Base-by-base conservation (phyloP, 2,113 vertebrate genomes). In the Salminus brasiliensis region DNA sequence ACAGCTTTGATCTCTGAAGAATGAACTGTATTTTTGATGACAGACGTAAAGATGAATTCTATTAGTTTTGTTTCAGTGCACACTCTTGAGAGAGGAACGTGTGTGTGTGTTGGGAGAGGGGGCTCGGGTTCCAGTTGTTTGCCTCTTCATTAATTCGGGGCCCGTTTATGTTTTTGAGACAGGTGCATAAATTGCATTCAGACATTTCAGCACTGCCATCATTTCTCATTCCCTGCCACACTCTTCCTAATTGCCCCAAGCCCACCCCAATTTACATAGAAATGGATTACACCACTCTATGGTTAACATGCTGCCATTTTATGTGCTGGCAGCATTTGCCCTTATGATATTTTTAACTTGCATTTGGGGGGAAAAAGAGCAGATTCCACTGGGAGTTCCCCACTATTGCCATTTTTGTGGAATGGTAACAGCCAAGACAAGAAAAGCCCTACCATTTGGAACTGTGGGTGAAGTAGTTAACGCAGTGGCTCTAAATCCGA, bases 1-100 rank as follows among this genome's bases (percentile, higher is more conserved):
- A 12, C 2, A 47, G 72, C 74, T 81, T 81, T 81, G 74, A 77
- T 81, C 63, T 30, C 9, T 4, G 47, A 67, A 49, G 25, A 32
- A 53, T 65, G 36, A 71, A 34, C 62, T 71, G 53, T 59, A 25
- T 41, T 27, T 53, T 21, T 74, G 9, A 74, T 45, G 70, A 25
- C 10, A 23, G 41, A 45, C 10, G 9, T 21, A 63, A 63, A 18
- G 60, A 63, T 63, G 60, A 7, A 10, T 34, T 18, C 3, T 21
- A 34, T 67, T 73, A 18, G 21, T 55, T 72, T 78, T 59, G 36
- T n/a, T n/a, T 59, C 47, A 57, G 18, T 21, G 49, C 10, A 55
- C 4, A 29, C 18, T 36, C 34, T 0, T 62, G 32, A 12, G 34
- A 70, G n/a, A 69, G 23, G 60, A n/a, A 7, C n/a, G n/a, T 6